Evolutionary conservation across 2,888 invertebrate species (phyloP).

Genomic region (Phengaris alcon): DNA sequence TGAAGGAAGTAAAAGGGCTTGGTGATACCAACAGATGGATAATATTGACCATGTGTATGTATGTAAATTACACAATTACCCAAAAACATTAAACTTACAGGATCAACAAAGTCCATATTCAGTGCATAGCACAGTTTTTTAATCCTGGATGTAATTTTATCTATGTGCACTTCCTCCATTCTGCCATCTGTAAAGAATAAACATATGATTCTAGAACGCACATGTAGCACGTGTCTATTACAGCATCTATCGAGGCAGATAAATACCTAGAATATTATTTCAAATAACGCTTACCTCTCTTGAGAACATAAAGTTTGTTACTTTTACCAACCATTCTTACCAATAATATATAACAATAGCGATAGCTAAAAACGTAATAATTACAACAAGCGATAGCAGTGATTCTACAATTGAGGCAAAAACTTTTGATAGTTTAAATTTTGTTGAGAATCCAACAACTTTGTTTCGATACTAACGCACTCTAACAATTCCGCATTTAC

Average conservation of each 20-base stretch:
- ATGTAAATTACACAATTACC: no score
- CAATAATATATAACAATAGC: neutral
- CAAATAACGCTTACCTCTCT: conserved; percentile 63
- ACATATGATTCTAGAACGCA: conserved; percentile 2
- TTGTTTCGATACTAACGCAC: neutral
- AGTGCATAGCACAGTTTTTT: conserved; percentile 97
- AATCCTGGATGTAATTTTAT: conserved; percentile 98
- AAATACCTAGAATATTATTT: neutral
- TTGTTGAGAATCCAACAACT: neutral
- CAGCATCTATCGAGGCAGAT: neutral
- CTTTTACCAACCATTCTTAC: conserved; percentile 65
- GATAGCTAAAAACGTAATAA: neutral
- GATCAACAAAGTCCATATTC: conserved; percentile 97
- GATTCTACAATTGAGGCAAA: neutral
- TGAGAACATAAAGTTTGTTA: conserved; percentile 70
- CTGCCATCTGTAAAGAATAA: conserved; percentile 84
- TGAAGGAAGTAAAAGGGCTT: no score
- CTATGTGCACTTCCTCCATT: conserved; percentile 95
- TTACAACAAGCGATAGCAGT: neutral
- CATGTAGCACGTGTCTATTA: neutral
- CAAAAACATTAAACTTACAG: conserved; percentile 81
- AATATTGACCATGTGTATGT: no score
- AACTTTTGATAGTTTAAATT: neutral
- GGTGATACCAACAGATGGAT: no score
- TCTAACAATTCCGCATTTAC: neutral